Evolutionary conservation across 2,113 vertebrate species (phyloP).

Genomic region (Lichenostomus cassidix): DNA sequence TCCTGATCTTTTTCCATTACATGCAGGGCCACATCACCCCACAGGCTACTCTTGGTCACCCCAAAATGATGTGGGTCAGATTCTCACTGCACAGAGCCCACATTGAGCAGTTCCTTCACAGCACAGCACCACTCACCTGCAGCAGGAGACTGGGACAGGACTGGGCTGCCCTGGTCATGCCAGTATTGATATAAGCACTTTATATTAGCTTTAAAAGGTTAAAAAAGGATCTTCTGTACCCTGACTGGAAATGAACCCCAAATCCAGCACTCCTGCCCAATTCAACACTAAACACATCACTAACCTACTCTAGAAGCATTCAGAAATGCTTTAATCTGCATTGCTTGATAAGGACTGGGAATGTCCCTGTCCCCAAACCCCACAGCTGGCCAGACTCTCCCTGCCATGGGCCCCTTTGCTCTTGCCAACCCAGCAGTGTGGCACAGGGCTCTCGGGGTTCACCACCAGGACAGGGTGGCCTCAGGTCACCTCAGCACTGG

Average conservation of each 20-base stretch:
- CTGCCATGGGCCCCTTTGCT: background rate
- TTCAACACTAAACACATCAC: background rate
- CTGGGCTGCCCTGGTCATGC: background rate
- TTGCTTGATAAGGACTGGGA: background rate
- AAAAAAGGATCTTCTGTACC: background rate
- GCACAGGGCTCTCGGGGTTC: background rate
- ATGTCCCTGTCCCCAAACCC: background rate
- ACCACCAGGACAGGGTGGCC: rapidly evolving
- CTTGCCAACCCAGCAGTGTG: background rate
- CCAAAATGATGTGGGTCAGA: background rate
- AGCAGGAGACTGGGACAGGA: background rate
- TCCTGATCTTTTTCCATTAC: background rate
- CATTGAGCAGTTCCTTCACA: rapidly evolving
- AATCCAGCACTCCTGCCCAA: background rate
- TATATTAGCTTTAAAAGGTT: no score
- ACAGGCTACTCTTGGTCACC: background rate
- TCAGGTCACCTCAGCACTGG: background rate
- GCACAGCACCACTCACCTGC: background rate
- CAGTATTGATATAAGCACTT: background rate
- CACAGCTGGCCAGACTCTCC: background rate
- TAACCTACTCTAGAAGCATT: background rate
- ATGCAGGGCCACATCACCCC: background rate
- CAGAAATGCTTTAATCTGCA: background rate
- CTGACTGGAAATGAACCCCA: background rate
- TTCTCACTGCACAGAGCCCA: background rate